phyloP scores from a whole-genome alignment of 2,113 vertebrate genomes.

The Colistium nudipinnis region DNA sequence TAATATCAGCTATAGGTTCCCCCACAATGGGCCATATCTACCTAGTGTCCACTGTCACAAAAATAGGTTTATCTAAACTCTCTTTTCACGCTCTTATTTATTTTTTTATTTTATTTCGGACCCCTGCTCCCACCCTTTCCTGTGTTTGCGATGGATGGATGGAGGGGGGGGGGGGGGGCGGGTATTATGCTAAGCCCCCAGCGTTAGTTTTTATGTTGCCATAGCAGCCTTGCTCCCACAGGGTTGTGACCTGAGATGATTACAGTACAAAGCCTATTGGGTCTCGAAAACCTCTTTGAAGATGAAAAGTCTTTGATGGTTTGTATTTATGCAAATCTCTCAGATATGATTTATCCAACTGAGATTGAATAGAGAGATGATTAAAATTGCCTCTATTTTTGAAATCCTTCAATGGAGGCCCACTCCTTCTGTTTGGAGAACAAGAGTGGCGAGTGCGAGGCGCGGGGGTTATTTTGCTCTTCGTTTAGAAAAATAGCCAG shows the following conservation, averaged over 20 bases:
- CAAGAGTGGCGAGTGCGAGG: slow-evolving; percentile 87
- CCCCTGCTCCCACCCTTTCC: slow-evolving; percentile 49
- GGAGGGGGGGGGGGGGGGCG: slow-evolving; percentile 80
- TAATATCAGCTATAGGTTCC: slow-evolving; percentile 55
- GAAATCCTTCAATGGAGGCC: slow-evolving; percentile 93
- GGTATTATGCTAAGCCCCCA: slow-evolving; percentile 99
- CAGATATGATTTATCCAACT: slow-evolving; percentile 99
- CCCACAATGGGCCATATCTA: slow-evolving; percentile 51
- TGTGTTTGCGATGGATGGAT: slow-evolving; percentile 82
- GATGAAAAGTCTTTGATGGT: slow-evolving; percentile 99
- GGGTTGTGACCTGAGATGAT: slow-evolving; percentile 99
- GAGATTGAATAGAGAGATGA: slow-evolving; percentile 99
- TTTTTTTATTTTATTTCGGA: too few relatives aligned
- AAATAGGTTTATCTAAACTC: slow-evolving; percentile 77
- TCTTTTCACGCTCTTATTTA: slow-evolving; percentile 71
- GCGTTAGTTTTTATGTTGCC: slow-evolving; percentile 99
- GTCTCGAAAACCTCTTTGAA: slow-evolving; percentile 99
- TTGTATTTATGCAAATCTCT: slow-evolving; percentile 99
- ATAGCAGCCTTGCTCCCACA: slow-evolving; percentile 99
- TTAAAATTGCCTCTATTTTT: slow-evolving; percentile 96
- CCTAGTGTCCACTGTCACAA: slow-evolving; percentile 62
- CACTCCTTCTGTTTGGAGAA: slow-evolving; percentile 90
- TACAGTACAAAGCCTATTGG: slow-evolving; percentile 99
- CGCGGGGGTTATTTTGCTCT: slow-evolving; percentile 85
- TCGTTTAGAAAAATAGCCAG: slow-evolving; percentile 84